Evolutionary conservation across 1,140 invertebrate species (phyloP), one percentile per base, ranked within the genome.

Genomic region (Agraylea sexmaculata): DNA sequence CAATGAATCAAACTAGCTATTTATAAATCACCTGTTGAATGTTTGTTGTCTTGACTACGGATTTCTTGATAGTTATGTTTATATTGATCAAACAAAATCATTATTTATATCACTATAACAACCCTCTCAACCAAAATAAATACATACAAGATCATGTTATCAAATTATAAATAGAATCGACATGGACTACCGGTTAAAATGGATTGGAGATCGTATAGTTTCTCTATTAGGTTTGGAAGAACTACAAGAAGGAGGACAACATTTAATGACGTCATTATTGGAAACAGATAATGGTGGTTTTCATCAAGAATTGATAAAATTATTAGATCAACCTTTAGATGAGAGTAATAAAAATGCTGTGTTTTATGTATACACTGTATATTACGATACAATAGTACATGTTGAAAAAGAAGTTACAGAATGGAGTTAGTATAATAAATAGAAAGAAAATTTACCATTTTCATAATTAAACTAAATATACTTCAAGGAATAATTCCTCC

Each of bases 191-290:
- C 56, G 68, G 28, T 25, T 59, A 36, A 55, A 59, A 40, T 70
- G 68, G 68, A 38, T 70, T 4, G 61, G 60, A 52, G 51, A 59
- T 7, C 56, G 52, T 40, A 45, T 66, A 6, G 49, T 54, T 17
- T 47, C 42, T 34, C 60, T 51, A 45, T 51, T 65, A n/a, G 60
- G 64, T 23, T 52, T 61, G 31, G 45, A 51, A 41, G 51, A n/a
- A n/a, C n/a, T n/a, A n/a, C n/a, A n/a, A n/a, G n/a, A n/a, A 55
- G 51, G 32, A 49, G 36, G 34, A 51, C 41, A 23, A n/a, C 67
- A 51, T 58, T 69, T 56, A 57, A 68, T 23, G 52, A 62, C 30
- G 59, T 68, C n/a, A n/a, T n/a, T n/a, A 57, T 42, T 68, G 41
- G 48, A 53, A 7, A 54, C 54, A 19, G 51, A 58, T 32, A 59